Base-by-base conservation (phyloP, 2,113 vertebrate genomes). In the Gallinago undulata region DNA sequence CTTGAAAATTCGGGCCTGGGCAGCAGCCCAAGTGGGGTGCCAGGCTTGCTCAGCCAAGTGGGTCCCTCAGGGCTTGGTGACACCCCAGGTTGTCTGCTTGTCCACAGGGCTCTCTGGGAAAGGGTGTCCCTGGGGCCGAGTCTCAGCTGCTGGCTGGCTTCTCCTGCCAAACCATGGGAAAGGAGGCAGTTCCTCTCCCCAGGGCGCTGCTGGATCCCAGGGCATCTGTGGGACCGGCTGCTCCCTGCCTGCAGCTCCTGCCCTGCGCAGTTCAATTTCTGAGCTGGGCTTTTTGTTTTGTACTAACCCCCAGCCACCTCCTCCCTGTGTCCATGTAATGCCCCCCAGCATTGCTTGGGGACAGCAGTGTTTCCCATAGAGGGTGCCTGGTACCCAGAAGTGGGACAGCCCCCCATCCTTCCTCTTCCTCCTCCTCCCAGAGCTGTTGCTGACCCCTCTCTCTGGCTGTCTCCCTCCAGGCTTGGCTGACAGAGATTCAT, bases 401-500 rank as follows among this genome's bases (percentile, higher is more conserved):
- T 2, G 10, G 82, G 63, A 45, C 55, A 74, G 47, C 8, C 8
- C 53, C 33, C 69, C 8, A 1, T 48, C 55, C 5, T 55, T 77
- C 50, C 41, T 50, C n/a, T 7, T 76, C 53, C 35, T 76, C 19
- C 30, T 75, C 37, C 25, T 10, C 27, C 16, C 2, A 2, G 56
- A 43, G 73, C 77, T 1, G 0, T 22, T 30, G 9, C 43, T 79
- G 15, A 53, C 60, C 5, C 69, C 28, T 43, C 30, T 76, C 74
- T 78, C 81, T 67, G 77, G 33, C 94, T 68, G 53, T 63, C 30
- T 92, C 59, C 50, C 43, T 41, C 9, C 90, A 99, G 99, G 99
- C 98, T 31, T 99, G 99, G 99, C 98, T 99, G 97, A 98, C 98
- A 3, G 99, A 99, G 98, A 99, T 99, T 94, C 98, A 99, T 2